Evolutionary conservation across 2,113 vertebrate species (phyloP).

Genomic region (Astatoreochromis straeleni): DNA sequence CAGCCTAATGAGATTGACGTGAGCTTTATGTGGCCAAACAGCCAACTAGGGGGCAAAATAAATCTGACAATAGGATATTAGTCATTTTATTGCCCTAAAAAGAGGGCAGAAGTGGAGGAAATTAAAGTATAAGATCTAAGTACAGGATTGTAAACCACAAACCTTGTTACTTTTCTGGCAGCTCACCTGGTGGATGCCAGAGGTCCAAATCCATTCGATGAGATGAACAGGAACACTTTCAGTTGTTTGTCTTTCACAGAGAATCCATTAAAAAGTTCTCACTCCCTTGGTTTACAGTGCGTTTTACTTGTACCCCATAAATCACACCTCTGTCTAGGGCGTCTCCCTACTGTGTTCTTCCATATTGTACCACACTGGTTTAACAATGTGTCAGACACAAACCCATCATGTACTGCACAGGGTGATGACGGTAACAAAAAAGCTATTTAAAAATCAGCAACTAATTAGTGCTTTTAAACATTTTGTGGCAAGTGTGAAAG

Average conservation of each 20-base stretch:
- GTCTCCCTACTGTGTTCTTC: constrained; percentile 21
- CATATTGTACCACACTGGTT: constrained; percentile 16
- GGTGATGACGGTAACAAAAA: background rate
- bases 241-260: constrained; percentile 65
- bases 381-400: constrained; percentile 3
- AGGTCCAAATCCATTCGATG: constrained; percentile 52
- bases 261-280: constrained; percentile 71
- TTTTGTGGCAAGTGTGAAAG: background rate
- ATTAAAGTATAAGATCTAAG: constrained; percentile 22
- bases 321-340: constrained; percentile 44
- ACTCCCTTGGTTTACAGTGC: constrained; percentile 63
- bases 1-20: constrained; percentile 35
- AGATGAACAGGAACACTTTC: constrained; percentile 58
- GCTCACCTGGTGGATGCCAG: constrained; percentile 48
- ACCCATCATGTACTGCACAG: background rate
- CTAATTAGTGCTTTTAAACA: background rate
- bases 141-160: constrained; percentile 52
- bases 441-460: background rate
- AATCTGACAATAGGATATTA: constrained; percentile 39
- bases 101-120: background rate
- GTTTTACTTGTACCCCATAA: constrained; percentile 57
- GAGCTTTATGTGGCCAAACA: constrained; percentile 24
- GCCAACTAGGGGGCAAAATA: constrained; percentile 15
- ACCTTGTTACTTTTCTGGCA: constrained; percentile 65
- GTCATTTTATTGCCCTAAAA: constrained; percentile 29